Conservation (phyloP, 2,113 vertebrate genomes). For the Oryzias celebensis region DNA sequence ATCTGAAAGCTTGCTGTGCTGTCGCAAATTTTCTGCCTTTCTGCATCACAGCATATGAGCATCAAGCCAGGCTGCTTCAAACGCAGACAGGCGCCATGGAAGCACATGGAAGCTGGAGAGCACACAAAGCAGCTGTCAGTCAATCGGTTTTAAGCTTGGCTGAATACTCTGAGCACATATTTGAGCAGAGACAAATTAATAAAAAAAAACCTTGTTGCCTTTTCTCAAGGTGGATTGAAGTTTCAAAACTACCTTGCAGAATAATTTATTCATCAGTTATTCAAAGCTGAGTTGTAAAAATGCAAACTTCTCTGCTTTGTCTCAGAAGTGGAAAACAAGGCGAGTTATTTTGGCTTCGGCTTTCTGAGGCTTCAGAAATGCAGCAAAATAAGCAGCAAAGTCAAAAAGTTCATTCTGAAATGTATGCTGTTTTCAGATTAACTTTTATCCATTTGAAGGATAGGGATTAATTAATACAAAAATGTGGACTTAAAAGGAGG, state of each 20-base stretch:
- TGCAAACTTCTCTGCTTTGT: conserved; percentile 6
- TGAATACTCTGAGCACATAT: conserved; percentile 11
- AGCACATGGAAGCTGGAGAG: neutral
- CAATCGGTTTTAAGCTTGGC: conserved; percentile 29
- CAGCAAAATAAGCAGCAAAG: neutral
- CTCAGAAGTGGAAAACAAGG: neutral
- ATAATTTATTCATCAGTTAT: conserved; percentile 57
- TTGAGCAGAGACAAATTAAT: conserved; percentile 26
- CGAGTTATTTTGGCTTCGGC: neutral
- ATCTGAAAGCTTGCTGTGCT: conserved; percentile 38
- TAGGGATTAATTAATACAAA: no score
- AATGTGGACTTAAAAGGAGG: no score
- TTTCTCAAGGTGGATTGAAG: conserved; percentile 18
- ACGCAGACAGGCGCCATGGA: conserved; percentile 2
- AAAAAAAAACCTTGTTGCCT: conserved; percentile 21
- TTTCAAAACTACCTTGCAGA: conserved; percentile 39
- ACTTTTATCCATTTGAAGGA: no score
- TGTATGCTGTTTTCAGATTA: neutral
- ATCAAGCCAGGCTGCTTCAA: conserved; percentile 22
- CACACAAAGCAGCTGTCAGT: conserved; percentile 37
- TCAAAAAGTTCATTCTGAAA: neutral
- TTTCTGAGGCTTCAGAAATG: neutral
- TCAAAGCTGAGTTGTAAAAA: conserved; percentile 25
- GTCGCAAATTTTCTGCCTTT: conserved; percentile 54
- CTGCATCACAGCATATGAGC: conserved; percentile 45